Evolutionary conservation across 2,888 invertebrate species (phyloP), one percentile per base, ranked within the genome.

Genomic region (Erebia aethiops): DNA sequence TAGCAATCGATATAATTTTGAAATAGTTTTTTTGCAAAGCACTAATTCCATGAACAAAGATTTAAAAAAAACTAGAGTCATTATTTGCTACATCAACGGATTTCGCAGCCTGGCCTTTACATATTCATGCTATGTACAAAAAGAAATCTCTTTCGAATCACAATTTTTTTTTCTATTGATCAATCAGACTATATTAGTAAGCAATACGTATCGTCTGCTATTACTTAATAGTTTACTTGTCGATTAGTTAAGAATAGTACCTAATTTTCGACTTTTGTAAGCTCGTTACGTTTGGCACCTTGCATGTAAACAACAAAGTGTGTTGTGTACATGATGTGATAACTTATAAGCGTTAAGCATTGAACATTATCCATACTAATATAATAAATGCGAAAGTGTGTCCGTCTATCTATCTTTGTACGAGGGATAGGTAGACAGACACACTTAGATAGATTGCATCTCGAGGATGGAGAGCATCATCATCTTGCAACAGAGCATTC

Each of bases 141-240:
- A 63, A 35, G 35, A 52, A 63, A 52, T 51, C 51, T 9, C 26
- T 63, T 63, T 63, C 51, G 18, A 61, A 61, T 11, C 61, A 43
- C 18, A 11, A 43, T 3, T 64, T 54, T 52, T n/a, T 16, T 5
- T 64, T 21, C 1, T 4, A 60, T 41, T 35, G 41, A 62, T 62
- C 46, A 49, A 62, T 62, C 61, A 46, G 46, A 26, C 5, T 26
- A 57, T 0, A 35, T 57, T 18, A 7, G 35, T 54, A 16, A 41
- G 16, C 10, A 54, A 52, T 26, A 61, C 11, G 14, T 18, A 41
- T 60, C 60, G 16, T 18, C 41, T 61, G 18, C 18, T 61, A 61
- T 61, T 61, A 46, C 61, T 13, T 18, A 21, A 43, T 41, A 41
- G 13, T 26, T 21, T 43, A 49, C 21, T 10, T 14, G 49, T 51